phyloP scores from a whole-genome alignment of 1,140 invertebrate genomes.

The Macrosteles quadrilineatus region DNA sequence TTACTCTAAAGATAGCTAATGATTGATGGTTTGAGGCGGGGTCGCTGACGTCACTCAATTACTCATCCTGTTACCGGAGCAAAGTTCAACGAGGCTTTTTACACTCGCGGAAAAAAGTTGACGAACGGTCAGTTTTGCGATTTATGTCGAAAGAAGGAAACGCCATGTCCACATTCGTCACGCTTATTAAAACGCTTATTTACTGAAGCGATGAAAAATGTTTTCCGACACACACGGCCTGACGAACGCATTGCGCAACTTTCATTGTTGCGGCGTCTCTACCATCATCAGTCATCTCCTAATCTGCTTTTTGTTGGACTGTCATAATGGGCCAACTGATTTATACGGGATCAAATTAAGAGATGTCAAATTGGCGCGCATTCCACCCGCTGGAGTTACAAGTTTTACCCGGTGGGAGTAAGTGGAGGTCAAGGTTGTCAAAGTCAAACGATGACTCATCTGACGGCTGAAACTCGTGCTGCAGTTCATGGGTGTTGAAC shows the following conservation, averaged over 20 bases:
- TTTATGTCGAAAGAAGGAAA: background rate
- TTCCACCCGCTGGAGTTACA: no score
- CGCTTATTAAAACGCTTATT: background rate
- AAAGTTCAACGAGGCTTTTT: background rate
- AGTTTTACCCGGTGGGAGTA: no score
- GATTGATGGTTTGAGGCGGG: background rate
- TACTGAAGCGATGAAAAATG: background rate
- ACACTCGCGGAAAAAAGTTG: background rate
- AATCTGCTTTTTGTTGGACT: background rate
- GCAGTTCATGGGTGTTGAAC: no score
- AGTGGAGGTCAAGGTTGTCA: no score
- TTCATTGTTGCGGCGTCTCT: no score
- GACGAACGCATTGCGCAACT: no score
- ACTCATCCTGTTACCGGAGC: background rate
- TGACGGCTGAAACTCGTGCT: no score
- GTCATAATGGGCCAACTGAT: background rate
- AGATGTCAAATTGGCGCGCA: no score
- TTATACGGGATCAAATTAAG: background rate
- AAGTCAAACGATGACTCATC: no score
- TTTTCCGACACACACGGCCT: background rate
- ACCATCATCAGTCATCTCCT: background rate
- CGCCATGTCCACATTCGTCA: background rate
- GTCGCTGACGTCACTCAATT: background rate
- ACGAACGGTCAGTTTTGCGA: background rate
- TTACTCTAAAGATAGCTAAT: constrained; percentile 2